Evolutionary conservation across 2,113 vertebrate species (phyloP), one percentile per base, ranked within the genome.

Genomic region (Lophius piscatorius): DNA sequence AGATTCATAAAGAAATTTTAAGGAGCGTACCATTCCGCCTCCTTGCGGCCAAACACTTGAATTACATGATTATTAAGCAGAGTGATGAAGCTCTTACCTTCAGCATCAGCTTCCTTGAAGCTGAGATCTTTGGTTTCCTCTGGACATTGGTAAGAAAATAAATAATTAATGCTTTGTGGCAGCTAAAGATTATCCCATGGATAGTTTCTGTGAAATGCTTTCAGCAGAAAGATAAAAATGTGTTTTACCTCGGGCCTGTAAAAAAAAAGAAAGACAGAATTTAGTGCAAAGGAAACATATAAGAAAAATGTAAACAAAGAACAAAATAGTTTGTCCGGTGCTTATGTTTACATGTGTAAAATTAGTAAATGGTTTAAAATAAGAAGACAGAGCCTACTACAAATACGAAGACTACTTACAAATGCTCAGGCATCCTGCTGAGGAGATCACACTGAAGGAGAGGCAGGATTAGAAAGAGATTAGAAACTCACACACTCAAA

Each of bases 41-140:
- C 24, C 70, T 10, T 60, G 44, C 81, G 82, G 70, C 40, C 16
- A 31, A 31, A 40, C 1, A 4, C 2, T 0, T 20, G 6, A 3
- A 64, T 55, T 74, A 22, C 44, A 49, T 13, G 0, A 31, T 12
- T 6, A 1, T 18, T 12, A 5, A 2, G 10, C 10, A 13, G 14
- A 21, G 41, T 1, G 22, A 45, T 8, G 46, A 62, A 0, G 60
- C 40, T 78, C 80, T 90, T 69, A 95, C 94, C 93, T 95, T 95
- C 28, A 98, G 87, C 88, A 97, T 31, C 61, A 97, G 93, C 67
- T 98, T 98, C 70, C 96, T 94, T 9, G 96, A 98, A 31, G 96
- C 96, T 14, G 95, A 93, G 83, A 98, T 98, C 90, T 98, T 98
- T 80, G 95, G 85, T 88, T 98, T 94, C 71, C 92, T 93, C 93